Percentiles rank a stretch among this genome's conserved stretches.
phyloP scores from a whole-genome alignment of 2,113 vertebrate genomes.

The Ageneiosus marmoratus region DNA sequence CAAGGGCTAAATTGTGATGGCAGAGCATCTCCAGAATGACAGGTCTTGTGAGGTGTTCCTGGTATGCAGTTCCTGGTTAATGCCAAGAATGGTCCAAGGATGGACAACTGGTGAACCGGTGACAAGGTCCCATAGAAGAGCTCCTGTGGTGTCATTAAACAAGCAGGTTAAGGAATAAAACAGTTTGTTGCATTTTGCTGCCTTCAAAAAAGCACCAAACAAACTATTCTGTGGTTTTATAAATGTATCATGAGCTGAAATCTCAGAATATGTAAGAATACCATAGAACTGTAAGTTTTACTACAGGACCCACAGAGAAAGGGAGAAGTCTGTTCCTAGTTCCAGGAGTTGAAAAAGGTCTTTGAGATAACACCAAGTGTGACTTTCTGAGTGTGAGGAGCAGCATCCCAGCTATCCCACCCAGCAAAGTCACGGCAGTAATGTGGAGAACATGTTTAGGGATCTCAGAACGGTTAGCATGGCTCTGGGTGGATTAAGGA shows the following conservation, averaged over 20 bases:
- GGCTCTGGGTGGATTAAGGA: slow-evolving; percentile 48
- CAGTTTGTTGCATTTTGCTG: not conserved
- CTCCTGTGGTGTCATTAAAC: no score
- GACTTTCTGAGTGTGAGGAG: not conserved
- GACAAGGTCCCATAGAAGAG: no score
- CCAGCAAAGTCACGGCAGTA: slow-evolving; percentile 29
- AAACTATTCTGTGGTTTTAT: not conserved
- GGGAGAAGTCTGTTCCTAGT: not conserved
- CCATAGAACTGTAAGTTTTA: not conserved
- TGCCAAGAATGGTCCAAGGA: no score
- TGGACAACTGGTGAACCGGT: no score
- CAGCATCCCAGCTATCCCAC: slow-evolving; percentile 9
- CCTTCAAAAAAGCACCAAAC: not conserved
- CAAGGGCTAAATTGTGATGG: no score
- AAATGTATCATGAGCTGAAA: not conserved
- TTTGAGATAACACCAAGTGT: not conserved
- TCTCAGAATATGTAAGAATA: not conserved
- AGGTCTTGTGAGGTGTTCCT: no score
- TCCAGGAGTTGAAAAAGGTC: not conserved
- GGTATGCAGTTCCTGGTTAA: no score
- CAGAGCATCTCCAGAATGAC: no score
- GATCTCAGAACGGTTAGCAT: slow-evolving; percentile 5
- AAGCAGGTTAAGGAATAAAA: not conserved
- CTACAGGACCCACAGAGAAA: not conserved
- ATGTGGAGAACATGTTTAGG: slow-evolving; percentile 43